Evolutionary conservation across 2,797 vertebrate species (phyloP).

Genomic region (Sebastes hubbsi): DNA sequence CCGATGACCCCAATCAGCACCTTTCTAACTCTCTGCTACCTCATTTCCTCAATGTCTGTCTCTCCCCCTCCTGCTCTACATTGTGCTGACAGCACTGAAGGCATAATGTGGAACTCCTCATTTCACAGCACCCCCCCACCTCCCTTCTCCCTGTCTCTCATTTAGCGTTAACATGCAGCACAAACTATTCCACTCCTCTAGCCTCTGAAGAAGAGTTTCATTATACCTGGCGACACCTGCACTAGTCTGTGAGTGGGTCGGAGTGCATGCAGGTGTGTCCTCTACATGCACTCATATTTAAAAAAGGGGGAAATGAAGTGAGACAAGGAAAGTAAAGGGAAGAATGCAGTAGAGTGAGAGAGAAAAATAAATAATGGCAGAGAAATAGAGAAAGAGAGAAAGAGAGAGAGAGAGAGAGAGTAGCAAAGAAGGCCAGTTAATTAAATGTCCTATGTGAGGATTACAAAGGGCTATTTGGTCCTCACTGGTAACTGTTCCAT

Average conservation of each 20-base stretch:
- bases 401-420: neutral
- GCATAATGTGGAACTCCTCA: conserved; percentile 25
- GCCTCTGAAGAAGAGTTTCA: conserved; percentile 14
- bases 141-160: conserved; percentile 4
- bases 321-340: neutral
- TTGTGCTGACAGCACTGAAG: conserved; percentile 42
- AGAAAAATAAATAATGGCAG: neutral
- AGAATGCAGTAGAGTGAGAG: neutral
- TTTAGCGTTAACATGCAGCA: conserved; percentile 40
- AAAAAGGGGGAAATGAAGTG: neutral
- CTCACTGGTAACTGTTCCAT: conserved; percentile 73
- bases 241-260: neutral
- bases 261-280: neutral
- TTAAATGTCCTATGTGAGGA: conserved; percentile 80
- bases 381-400: neutral
- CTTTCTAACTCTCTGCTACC: conserved; percentile 32
- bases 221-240: conserved; percentile 29
- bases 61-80: conserved; percentile 18
- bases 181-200: conserved; percentile 14
- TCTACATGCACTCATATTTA: neutral
- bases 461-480: conserved; percentile 77
- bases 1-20: conserved; percentile 60
- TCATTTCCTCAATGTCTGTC: conserved; percentile 24
- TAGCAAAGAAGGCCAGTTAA: conserved; percentile 67
- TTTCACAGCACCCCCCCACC: neutral